Evolutionary conservation across 2,113 vertebrate genomes (phyloP), one percentile per base, ranked within the genome.

Genomic region (Hemiprocne comata): DNA sequence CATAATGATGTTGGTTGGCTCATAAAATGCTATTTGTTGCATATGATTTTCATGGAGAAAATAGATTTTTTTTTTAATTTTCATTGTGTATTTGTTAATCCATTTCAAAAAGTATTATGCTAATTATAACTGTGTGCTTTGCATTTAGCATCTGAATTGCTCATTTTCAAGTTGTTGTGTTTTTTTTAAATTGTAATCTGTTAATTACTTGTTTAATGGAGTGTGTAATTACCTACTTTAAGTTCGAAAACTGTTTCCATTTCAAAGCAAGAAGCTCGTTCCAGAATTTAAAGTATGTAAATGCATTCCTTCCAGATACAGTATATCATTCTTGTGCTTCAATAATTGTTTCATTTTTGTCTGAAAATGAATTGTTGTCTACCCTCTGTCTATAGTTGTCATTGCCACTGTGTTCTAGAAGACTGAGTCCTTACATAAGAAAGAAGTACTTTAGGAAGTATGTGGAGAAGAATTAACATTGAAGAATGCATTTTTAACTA

Each of bases 171-270:
- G 90, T 19, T 29, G 17, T 48, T 48, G 57, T 64, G 65, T 72
- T 96, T 97, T 89, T 97, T 95, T 78, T 13, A 92, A 97, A 97
- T 97, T 98, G 96, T 98, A 98, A 98, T 98, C 98, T 98, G 97
- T 98, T 98, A 98, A 98, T 98, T 98, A 98, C 97, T 98, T 98
- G 98, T 98, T 98, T 98, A 98, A 98, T 98, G 98, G 97, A 97
- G 97, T 98, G 98, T 98, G 97, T 98, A 98, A 98, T 98, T 98
- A 98, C 97, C 97, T 98, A 97, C 97, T 98, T 98, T 98, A 98
- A 98, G 97, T 98, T 98, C 96, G 97, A 90, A 98, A 98, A 98
- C 95, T 95, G 94, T 95, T 98, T 98, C 97, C 93, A 98, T 98
- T 98, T 98, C 97, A 98, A 98, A 98, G 96, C 83, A 89, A 97